Conservation (phyloP, 1,140 invertebrate genomes). For the Neuroterus valhalla region DNA sequence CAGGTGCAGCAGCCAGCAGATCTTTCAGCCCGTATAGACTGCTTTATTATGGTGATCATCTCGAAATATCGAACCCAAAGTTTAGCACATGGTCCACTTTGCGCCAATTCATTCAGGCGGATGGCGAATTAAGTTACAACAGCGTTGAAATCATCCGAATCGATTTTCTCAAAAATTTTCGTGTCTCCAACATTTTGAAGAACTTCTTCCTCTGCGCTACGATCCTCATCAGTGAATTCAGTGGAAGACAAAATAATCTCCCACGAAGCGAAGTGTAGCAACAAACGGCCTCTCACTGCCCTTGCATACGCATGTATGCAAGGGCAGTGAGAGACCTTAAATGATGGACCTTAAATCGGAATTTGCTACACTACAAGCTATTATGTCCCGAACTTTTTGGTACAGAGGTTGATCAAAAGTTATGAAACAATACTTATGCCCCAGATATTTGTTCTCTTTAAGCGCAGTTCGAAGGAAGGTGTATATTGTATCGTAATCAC, state of each 20-base stretch:
- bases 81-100: slow-evolving; percentile 31
- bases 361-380: too few species aligned
- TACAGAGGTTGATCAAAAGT: slow-evolving; percentile 54
- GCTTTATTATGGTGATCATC: slow-evolving; percentile 50
- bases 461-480: slow-evolving; percentile 56
- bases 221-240: slow-evolving; percentile 12
- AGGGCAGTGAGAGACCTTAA: too few species aligned
- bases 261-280: background rate
- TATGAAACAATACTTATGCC: slow-evolving; percentile 56
- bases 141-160: background rate
- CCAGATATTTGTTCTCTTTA: slow-evolving; percentile 54
- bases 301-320: background rate
- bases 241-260: background rate
- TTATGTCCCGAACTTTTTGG: slow-evolving; percentile 43
- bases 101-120: slow-evolving; percentile 1
- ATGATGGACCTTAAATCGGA: too few species aligned
- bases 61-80: slow-evolving; percentile 55
- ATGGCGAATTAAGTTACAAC: background rate
- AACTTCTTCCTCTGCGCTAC: background rate
- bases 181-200: background rate
- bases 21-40: slow-evolving; percentile 54
- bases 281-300: background rate
- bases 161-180: background rate
- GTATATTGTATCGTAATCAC: slow-evolving; percentile 54
- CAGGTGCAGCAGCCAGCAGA: slow-evolving; percentile 54